Base-by-base conservation (phyloP, 2,113 vertebrate genomes). In the Scytalopus superciliaris region DNA sequence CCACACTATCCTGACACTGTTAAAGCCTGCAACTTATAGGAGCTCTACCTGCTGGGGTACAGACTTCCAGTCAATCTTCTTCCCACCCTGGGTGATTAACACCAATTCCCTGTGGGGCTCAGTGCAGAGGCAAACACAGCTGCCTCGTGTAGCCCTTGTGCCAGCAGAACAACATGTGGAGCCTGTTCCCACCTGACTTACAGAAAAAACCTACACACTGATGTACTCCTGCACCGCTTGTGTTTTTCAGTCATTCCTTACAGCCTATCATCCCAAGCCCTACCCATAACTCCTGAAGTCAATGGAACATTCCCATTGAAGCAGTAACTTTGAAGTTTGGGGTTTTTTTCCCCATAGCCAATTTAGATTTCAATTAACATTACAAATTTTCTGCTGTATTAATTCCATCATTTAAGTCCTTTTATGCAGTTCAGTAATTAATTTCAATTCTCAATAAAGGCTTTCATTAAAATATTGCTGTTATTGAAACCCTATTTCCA, bases 351-450 rank as follows among this genome's bases (percentile, higher is more conserved):
- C 2, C 17, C 56, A 14, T 19, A 49, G 44, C 45, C 31, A 70
- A 60, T 91, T 92, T 62, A 62, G 31, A 85, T 72, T 82, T 89
- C 39, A 94, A 95, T 91, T 92, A 87, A 88, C 9, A 28, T 67
- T 53, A 53, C 23, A 33, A 40, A 59, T 73, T 85, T 91, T 91
- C 39, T 77, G 31, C 60, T 52, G 18, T 63, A n/a, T 76, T 83
- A 60, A 77, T 79, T 87, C 81, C 60, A 79, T 69, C 21, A 8
- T 77, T 70, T 59, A 87, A 60, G 16, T 63, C 39, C 7, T 87
- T 92, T 82, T 49, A 50, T 77, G 39, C 55, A 39, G 74, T 19
- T 76, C 19, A 91, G 53, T 68, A 96, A 95, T 94, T 96, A 94
- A 94, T 89, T 96, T 92, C 56, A 53, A 2, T 81, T 76, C 67